Evolutionary conservation across 2,113 vertebrate genomes (phyloP).

Genomic region (Microtus oregoni): DNA sequence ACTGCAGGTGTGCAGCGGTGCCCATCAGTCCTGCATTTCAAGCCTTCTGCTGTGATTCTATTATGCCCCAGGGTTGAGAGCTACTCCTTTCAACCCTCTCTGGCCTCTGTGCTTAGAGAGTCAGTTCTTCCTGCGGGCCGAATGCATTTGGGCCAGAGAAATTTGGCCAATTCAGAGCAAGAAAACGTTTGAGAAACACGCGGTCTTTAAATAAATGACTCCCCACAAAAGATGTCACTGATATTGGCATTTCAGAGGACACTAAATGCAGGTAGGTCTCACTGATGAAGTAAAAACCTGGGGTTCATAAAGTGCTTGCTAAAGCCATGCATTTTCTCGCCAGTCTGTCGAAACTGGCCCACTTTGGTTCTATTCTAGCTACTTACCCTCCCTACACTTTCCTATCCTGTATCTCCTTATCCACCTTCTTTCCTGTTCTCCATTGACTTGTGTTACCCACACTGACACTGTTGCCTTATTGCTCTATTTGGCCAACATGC

Average conservation of each 20-base stretch:
- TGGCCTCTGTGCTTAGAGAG: neutral
- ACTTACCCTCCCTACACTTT: neutral
- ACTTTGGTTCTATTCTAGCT: neutral
- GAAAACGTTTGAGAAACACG: neutral
- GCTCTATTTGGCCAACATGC: neutral
- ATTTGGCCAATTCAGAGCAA: neutral
- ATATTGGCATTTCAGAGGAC: conserved; percentile 4
- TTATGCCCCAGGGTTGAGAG: neutral
- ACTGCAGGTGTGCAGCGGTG: neutral
- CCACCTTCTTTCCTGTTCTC: neutral
- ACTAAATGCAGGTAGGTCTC: neutral
- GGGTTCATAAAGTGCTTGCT: neutral
- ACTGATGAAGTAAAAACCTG: neutral
- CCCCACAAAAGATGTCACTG: neutral
- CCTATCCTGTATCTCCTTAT: neutral
- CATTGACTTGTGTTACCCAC: neutral
- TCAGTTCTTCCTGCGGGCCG: neutral
- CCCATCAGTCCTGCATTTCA: neutral
- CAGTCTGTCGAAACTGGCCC: neutral
- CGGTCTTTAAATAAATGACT: neutral
- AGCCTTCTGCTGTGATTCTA: neutral
- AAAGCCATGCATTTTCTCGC: neutral
- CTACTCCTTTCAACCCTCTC: neutral
- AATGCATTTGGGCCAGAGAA: neutral
- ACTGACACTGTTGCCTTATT: neutral